Conservation (phyloP, 1,140 invertebrate species). For the Schlechtendalia chinensis region DNA sequence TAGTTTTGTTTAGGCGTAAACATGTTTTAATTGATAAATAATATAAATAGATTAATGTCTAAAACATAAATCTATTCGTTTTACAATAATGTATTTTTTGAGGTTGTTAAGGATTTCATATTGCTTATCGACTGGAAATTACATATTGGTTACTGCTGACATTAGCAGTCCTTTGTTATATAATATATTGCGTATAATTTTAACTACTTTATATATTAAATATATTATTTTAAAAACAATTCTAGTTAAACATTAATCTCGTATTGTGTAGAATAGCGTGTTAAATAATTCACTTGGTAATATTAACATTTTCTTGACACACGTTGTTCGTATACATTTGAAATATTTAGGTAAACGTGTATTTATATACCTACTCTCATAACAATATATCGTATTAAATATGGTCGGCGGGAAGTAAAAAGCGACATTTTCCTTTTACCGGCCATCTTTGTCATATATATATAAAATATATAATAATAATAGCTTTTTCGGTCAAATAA, state of each 20-base stretch:
- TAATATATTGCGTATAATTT: too few relatives aligned
- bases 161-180: not conserved
- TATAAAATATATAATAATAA: constrained; percentile 15
- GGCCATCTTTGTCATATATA: constrained; percentile 3
- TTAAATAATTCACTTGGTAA: not conserved
- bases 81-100: too few relatives aligned
- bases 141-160: not conserved
- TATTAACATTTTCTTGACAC: not conserved
- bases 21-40: too few relatives aligned
- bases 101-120: too few relatives aligned
- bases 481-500: not conserved
- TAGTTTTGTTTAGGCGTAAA: too few relatives aligned
- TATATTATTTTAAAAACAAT: too few relatives aligned
- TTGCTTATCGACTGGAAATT: not conserved
- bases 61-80: too few relatives aligned
- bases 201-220: too few relatives aligned
- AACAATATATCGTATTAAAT: not conserved
- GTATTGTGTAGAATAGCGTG: not conserved
- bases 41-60: too few relatives aligned
- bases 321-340: not conserved
- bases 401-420: not conserved
- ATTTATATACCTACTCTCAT: not conserved
- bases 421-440: constrained; percentile 6
- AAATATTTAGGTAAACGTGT: not conserved
- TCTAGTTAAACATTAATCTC: not conserved